Evolutionary conservation across 2,113 vertebrate genomes (phyloP).

Genomic region (Balaenoptera acutorostrata): DNA sequence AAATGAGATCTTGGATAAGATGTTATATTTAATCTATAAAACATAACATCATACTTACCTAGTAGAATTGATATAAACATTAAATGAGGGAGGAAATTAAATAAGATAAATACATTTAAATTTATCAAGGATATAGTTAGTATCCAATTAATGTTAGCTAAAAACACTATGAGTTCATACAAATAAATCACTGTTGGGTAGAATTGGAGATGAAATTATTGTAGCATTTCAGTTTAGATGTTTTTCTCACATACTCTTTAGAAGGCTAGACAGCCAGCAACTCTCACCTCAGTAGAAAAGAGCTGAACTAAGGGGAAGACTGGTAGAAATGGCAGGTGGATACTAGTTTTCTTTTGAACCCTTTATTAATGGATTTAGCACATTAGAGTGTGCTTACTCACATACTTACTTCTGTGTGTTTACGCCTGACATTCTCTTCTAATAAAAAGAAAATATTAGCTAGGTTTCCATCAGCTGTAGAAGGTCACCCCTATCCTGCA

Average conservation of each 20-base stretch:
- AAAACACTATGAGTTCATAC: neutral
- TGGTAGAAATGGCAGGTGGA: neutral
- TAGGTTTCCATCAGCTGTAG: neutral
- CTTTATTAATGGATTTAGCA: neutral
- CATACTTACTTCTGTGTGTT: neutral
- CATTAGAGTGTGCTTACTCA: neutral
- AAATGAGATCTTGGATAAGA: neutral
- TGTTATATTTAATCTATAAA: neutral
- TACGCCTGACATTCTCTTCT: neutral
- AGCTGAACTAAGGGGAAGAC: neutral
- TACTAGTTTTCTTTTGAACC: neutral
- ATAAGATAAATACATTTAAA: neutral
- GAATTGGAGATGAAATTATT: neutral
- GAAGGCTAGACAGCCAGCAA: too few species aligned
- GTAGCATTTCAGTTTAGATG: neutral
- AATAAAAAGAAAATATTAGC: neutral
- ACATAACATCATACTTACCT: neutral
- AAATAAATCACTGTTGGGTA: neutral
- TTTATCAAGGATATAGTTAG: neutral
- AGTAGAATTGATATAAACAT: neutral
- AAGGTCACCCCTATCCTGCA: too few species aligned
- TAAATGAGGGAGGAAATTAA: neutral
- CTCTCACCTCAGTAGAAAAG: neutral
- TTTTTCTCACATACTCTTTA: neutral
- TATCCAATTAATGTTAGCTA: neutral